Evolutionary conservation across 1,140 invertebrate species (phyloP).

Genomic region (Heliothis virescens): DNA sequence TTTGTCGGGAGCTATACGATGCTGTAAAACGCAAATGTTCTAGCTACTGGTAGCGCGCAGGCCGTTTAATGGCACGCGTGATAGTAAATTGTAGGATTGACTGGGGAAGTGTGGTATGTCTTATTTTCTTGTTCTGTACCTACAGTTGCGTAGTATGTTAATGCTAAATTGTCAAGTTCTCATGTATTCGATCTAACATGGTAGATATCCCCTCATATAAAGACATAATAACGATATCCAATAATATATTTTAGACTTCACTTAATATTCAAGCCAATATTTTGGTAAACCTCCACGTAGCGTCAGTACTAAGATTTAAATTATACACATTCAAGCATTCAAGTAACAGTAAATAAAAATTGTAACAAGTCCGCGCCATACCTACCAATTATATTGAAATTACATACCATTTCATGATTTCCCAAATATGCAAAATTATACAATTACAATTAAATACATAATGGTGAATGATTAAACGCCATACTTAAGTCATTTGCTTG

Average conservation of each 20-base stretch:
- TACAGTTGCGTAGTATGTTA: background rate
- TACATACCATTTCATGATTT: constrained; percentile 27
- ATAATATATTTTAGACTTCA: too few species aligned
- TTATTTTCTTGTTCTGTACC: background rate
- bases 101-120: background rate
- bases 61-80: constrained; percentile 13
- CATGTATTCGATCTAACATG: too few species aligned
- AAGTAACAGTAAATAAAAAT: constrained; percentile 22
- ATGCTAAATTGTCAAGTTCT: background rate
- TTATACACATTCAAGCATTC: too few species aligned
- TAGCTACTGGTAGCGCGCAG: background rate
- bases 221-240: too few species aligned
- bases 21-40: constrained; percentile 32
- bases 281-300: too few species aligned
- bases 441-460: constrained; percentile 43
- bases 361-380: constrained; percentile 12
- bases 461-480: constrained; percentile 33
- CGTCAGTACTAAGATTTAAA: too few species aligned
- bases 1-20: constrained; percentile 55
- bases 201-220: too few species aligned
- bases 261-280: too few species aligned
- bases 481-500: constrained; percentile 43
- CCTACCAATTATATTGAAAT: constrained; percentile 27
- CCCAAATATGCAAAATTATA: constrained; percentile 27
- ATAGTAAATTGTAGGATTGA: constrained; percentile 31